Evolutionary conservation across 2,888 invertebrate genomes (phyloP), one percentile per base, ranked within the genome.

Genomic region (Tachina grossa): DNA sequence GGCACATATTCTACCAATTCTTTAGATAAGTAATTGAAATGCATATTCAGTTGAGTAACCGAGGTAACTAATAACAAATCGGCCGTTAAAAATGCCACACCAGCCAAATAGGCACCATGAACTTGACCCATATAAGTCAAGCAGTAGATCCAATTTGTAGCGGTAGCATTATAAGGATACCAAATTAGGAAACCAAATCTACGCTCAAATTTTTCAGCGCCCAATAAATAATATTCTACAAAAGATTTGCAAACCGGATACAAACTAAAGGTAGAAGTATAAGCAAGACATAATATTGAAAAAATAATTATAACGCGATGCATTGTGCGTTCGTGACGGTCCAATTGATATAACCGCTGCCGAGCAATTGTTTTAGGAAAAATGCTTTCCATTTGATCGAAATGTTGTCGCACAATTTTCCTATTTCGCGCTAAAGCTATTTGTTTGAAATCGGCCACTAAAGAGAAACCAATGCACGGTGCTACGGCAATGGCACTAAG

Each of bases 41-140:
- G 91, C 89, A 91, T 90, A 82, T 90, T 90, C 9, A 91, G 85
- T 79, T 91, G 91, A 0, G 90, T 89, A 13, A 91, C 88, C 19
- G 90, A 88, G 5, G 90, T 89, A 22, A 91, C 89, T 9, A 91
- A 85, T 11, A 91, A 55, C 1, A 91, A 78, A 83, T 91, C 91
- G 0, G 90, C 91, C 9, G 89, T 89, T 65, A 91, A 87, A 57
- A 90, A 90, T 0, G 89, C 89, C 2, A 91, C 88, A 14, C 90
- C 91, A 0, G 91, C 89, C 63, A 91, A 66, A 68, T 90, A 88
- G 8, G 89, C 88, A 0, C 87, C 90, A 71, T 90, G 89, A 69
- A 89, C 88, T 9, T 91, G 89, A 5, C 88, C 87, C 83, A 87
- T 83, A 43, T 90, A 90, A 1, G 87, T 87, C 0, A 89, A 47